Base-by-base conservation (phyloP, 2,888 invertebrate species). In the Buathra laborator region DNA sequence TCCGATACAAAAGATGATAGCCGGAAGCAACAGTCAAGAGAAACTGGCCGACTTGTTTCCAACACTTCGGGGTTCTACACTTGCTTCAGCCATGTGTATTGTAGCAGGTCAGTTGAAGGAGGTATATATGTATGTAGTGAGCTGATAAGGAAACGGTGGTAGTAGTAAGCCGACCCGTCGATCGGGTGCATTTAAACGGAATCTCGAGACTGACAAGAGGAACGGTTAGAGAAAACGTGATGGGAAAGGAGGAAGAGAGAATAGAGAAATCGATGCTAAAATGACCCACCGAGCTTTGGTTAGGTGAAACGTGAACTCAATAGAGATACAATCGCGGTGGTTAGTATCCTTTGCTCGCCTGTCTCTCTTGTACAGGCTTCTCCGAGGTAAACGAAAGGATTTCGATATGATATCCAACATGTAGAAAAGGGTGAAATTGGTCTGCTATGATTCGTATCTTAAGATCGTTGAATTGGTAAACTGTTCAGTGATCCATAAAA, bases 1-100 rank as follows among this genome's bases (percentile, higher is more conserved):
- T 53, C 37, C 53, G 19, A 53, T 71, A 71, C 51, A 71, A 32
- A 56, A 56, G 71, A 53, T 71, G 37, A 56, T 53, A 53, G 51
- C 53, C 53, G 71, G 16, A 37, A 71, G 71, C 71, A 71, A 71
- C 71, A 71, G 53, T 71, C 71, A 14, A 19, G 37, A 16, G 53
- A 9, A 71, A 53, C 71, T 71, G 51, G 32, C 53, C 53, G 32
- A 71, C n/a, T 71, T 53, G 24, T 32, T 53, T 37, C 53, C 10
- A 53, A 62, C 46, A 37, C 62, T 74, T n/a, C 62, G 62, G 4
- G 37, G 12, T 29, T 62, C 12, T 56, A 24, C 14, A 48, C 44
- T 64, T 46, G 24, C 44, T 14, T n/a, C 24, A 37, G 43, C 9
- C n/a, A 14, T 64, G 14, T 5, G 62, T 44, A 19, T 6, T 43